Percentiles rank a stretch among this genome's conserved stretches.
Conservation (phyloP, 2,888 invertebrate species). For the Minunthozetes semirufus region DNA sequence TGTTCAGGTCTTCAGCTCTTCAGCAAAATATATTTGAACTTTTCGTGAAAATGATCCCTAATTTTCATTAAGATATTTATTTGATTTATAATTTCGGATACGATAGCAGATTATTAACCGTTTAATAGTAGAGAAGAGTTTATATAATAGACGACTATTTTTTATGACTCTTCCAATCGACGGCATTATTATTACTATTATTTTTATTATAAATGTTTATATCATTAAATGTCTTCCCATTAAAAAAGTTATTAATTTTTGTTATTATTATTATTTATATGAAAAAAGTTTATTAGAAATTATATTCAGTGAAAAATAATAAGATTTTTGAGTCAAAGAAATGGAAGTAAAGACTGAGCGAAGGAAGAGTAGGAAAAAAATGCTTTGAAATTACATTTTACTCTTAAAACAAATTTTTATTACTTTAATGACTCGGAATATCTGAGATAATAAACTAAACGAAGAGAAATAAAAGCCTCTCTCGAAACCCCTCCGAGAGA, state of each 20-base stretch:
- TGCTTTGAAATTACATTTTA: not conserved
- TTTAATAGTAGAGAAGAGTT: not conserved
- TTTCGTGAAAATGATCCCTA: slow-evolving; percentile 3
- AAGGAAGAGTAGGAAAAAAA: no score
- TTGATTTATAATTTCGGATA: not conserved
- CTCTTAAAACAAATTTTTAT: slow-evolving; percentile 15
- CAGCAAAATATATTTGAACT: not conserved
- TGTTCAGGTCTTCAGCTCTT: not conserved
- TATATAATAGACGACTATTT: slow-evolving; percentile 5
- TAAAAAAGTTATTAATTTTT: slow-evolving; percentile 22
- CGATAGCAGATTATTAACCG: slow-evolving; percentile 1
- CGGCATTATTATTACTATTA: no score
- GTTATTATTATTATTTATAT: not conserved
- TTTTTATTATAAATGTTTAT: slow-evolving; percentile 1
- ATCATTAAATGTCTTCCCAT: slow-evolving; percentile 13
- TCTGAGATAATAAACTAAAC: slow-evolving; percentile 9
- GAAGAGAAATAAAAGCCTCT: not conserved
- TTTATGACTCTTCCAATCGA: not conserved
- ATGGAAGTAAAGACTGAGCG: no score
- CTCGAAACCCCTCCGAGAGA: not conserved
- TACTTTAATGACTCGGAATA: slow-evolving; percentile 13
- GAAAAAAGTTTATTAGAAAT: not conserved
- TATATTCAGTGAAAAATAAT: no score
- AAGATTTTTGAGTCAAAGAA: not conserved
- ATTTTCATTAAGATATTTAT: slow-evolving; percentile 26